These are phyloP conservation scores for Ormyrus nitidulus DNA, from an alignment of 2,888 invertebrate genomes.

Conservation along the genomic window DNA sequence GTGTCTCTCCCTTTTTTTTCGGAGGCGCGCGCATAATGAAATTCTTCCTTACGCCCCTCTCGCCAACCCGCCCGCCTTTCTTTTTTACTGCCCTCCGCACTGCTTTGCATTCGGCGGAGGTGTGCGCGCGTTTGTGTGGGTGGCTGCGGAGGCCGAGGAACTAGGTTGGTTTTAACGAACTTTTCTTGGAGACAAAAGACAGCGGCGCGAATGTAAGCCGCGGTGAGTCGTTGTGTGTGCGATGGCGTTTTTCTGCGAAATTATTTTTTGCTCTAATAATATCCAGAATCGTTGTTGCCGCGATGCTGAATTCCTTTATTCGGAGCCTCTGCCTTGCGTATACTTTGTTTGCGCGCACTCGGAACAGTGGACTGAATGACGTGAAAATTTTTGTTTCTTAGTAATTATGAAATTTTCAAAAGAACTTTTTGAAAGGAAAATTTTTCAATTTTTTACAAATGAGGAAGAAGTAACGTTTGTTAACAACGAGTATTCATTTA, in stretches of 20 bases:
- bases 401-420: too few relatives aligned
- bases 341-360: too few relatives aligned
- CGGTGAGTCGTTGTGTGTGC: not conserved
- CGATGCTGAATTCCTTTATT: too few relatives aligned
- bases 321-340: too few relatives aligned
- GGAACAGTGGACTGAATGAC: too few relatives aligned
- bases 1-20: not conserved
- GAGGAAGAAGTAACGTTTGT: too few relatives aligned
- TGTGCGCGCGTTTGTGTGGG: not conserved
- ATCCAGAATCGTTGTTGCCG: not conserved
- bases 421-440: too few relatives aligned
- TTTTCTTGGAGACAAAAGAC: slow-evolving; percentile 39
- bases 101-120: not conserved
- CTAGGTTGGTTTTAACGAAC: slow-evolving; percentile 47
- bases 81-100: too few relatives aligned
- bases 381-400: too few relatives aligned
- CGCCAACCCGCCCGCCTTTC: too few relatives aligned
- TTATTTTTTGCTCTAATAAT: slow-evolving; percentile 43
- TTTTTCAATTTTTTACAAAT: too few relatives aligned
- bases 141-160: not conserved
- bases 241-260: slow-evolving; percentile 12
- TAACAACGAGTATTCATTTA: too few relatives aligned
- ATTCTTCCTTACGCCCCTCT: slow-evolving; percentile 20
- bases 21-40: slow-evolving; percentile 27
- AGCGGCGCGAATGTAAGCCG: not conserved